These are phyloP conservation scores for Epinephelus malabaricus DNA, from an alignment of 2,797 vertebrate species.

Conservation along the genomic window DNA sequence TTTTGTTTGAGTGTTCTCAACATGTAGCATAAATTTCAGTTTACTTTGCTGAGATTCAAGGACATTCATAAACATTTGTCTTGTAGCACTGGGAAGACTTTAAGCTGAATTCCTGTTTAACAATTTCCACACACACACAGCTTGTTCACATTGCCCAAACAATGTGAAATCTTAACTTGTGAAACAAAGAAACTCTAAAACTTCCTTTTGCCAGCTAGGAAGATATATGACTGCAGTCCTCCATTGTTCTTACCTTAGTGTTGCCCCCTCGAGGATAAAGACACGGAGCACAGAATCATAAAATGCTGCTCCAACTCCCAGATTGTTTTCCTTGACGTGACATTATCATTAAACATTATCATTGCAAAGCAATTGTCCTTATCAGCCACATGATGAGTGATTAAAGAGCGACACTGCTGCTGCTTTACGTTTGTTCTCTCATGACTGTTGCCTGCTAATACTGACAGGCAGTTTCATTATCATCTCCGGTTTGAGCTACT, in stretches of 20 bases:
- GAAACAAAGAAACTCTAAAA: background rate
- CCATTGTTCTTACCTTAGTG: constrained; percentile 3
- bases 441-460: background rate
- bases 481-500: background rate
- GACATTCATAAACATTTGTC: background rate
- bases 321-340: constrained; percentile 1
- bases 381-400: background rate
- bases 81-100: background rate
- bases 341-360: constrained; percentile 16
- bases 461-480: background rate
- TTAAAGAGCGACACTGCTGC: background rate
- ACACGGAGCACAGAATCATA: constrained; percentile 3
- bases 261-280: background rate
- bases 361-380: background rate
- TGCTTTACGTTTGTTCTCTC: background rate
- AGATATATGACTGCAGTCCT: background rate
- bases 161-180: background rate
- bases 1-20: constrained; percentile 20
- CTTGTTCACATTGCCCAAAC: background rate
- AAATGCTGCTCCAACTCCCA: constrained; percentile 6
- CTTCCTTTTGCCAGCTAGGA: background rate
- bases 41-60: background rate
- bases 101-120: constrained; percentile 11
- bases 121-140: background rate
- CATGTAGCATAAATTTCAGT: constrained; percentile 8